Conservation (phyloP, 2,797 vertebrate species). For the Ctenosaura bakeri region DNA sequence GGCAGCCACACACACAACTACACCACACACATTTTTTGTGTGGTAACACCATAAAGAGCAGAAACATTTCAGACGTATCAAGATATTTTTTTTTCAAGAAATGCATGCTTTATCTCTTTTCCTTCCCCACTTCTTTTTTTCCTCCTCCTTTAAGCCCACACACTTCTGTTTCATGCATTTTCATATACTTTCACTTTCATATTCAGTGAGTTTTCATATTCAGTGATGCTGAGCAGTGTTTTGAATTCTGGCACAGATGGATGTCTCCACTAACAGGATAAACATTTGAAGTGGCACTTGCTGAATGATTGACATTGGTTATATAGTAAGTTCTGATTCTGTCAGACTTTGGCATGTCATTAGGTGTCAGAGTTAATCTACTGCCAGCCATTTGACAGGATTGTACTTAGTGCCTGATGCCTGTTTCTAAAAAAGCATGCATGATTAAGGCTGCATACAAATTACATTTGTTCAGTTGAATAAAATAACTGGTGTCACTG, state of each 20-base stretch:
- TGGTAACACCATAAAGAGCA: neutral
- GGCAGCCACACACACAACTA: neutral
- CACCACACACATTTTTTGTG: neutral
- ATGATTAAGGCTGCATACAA: conserved; percentile 75
- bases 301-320: conserved; percentile 73
- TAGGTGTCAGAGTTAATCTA: conserved; percentile 78
- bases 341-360: conserved; percentile 74
- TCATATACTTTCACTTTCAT: conserved; percentile 48
- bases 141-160: neutral
- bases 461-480: conserved; percentile 69
- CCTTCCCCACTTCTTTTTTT: neutral
- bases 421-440: conserved; percentile 70
- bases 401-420: conserved; percentile 68
- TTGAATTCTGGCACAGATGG: conserved; percentile 65
- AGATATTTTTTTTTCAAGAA: neutral
- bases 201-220: conserved; percentile 52
- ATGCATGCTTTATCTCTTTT: neutral
- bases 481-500: conserved; percentile 54
- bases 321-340: conserved; percentile 75
- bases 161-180: neutral
- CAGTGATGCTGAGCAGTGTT: conserved; percentile 39
- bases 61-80: accelerated
- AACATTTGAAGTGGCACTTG: conserved; percentile 74
- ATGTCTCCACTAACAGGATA: conserved; percentile 72
- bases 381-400: conserved; percentile 76